phyloP scores from a whole-genome alignment of 2,113 vertebrate species.

The Crotophaga sulcirostris region DNA sequence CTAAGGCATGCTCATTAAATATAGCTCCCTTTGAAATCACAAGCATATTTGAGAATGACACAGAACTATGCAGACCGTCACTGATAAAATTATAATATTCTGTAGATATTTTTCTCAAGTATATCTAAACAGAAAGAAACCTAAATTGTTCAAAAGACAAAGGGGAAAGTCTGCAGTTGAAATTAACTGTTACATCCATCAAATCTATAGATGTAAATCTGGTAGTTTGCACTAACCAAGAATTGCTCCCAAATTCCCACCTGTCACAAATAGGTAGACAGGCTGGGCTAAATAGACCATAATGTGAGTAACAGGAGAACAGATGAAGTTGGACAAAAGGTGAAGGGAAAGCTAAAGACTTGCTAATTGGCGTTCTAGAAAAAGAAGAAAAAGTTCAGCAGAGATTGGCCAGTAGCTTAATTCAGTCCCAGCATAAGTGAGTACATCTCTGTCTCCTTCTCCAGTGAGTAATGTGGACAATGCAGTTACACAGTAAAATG shows the following conservation, averaged over 20 bases:
- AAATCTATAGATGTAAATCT: background rate
- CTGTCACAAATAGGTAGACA: background rate
- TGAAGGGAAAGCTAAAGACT: background rate
- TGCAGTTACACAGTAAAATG: background rate
- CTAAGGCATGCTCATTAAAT: background rate
- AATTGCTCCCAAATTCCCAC: background rate
- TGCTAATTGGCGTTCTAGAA: background rate
- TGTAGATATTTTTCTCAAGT: background rate
- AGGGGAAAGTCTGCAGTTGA: background rate
- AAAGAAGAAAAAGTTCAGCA: background rate
- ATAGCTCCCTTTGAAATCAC: background rate
- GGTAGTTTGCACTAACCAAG: background rate
- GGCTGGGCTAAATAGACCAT: background rate
- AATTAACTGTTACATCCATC: background rate
- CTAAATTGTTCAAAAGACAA: background rate
- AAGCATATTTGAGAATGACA: background rate
- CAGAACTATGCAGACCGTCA: background rate
- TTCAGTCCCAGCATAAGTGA: background rate
- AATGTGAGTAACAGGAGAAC: background rate
- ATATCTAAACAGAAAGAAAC: background rate
- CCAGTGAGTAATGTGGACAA: accelerated
- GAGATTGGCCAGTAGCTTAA: background rate
- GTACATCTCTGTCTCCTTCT: background rate
- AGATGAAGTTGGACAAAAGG: background rate
- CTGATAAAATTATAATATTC: background rate